phyloP scores from a whole-genome alignment of 2,113 vertebrate species.

The Bambusicola thoracicus region DNA sequence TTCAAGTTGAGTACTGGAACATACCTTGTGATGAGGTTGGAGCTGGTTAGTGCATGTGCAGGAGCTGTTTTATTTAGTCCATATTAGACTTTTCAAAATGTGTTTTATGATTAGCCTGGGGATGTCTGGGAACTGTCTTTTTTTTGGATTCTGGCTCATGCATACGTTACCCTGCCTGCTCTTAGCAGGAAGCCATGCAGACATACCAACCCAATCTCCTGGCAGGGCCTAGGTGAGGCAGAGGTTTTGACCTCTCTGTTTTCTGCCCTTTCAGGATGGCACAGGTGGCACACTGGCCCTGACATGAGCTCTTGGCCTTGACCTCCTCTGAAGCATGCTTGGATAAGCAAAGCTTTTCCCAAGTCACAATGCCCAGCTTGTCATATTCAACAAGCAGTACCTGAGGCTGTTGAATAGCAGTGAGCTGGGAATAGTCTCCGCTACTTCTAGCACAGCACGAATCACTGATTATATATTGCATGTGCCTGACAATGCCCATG shows the following conservation, averaged over 20 bases:
- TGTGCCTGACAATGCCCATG: background rate
- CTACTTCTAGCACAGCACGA: background rate
- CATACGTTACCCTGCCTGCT: background rate
- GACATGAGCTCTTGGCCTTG: rapidly evolving
- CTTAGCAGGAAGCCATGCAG: background rate
- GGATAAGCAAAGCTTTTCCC: background rate
- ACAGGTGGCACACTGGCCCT: background rate
- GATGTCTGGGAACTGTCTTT: background rate
- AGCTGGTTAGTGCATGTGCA: background rate
- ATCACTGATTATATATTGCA: background rate
- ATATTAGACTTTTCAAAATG: background rate
- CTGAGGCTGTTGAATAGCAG: background rate
- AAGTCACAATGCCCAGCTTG: background rate
- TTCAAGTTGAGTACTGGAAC: background rate
- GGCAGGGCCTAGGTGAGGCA: background rate
- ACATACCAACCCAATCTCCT: background rate
- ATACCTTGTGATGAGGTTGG: background rate
- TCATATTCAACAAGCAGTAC: background rate
- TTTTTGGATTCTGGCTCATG: background rate
- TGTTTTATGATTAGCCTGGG: background rate
- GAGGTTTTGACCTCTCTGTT: background rate
- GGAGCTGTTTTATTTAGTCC: background rate
- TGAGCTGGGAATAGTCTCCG: background rate
- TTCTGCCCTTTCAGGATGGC: background rate
- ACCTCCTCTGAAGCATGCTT: rapidly evolving